Base-by-base conservation (phyloP, 2,113 vertebrate genomes). In the Aspidoscelis tigris region DNA sequence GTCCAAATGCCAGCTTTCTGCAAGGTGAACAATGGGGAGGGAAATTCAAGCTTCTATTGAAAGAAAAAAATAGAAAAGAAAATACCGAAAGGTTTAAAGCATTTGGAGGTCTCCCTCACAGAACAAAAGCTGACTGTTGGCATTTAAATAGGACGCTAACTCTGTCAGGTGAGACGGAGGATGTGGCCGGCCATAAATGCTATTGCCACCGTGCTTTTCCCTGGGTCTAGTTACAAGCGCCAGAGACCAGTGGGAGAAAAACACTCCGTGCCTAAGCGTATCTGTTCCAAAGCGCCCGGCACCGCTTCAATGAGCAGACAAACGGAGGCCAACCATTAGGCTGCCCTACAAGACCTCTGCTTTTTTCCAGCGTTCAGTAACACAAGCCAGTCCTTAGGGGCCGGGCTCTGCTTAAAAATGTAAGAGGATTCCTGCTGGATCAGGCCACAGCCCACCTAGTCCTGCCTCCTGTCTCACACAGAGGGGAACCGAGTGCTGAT, bases 311-410 rank as follows among this genome's bases (percentile, higher is more conserved):
- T 43, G 70, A n/a, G 1, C 0, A 79, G 58, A 1, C 20, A 84
- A 61, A 68, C 33, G 18, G 14, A 2, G 24, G 53, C 70, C 33
- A 1, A 22, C 47, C 20, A 26, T 21, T 41, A 85, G 70, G 16
- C 26, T 73, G 83, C 78, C 83, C 83, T 79, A 73, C 83, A 73
- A 72, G 76, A 73, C 83, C 70, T 73, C 76, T 24, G 20, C 2
- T 16, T n/a, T 64, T 44, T 43, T 26, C 8, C 50, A 10, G 7
- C 21, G 12, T 71, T 1, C 76, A 64, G 58, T 9, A 18, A 44
- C 7, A n/a, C 69, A 73, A 33, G 55, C 55, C 65, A 79, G 69
- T 50, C 43, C 39, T 78, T 24, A 26, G 12, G 16, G 44, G n/a
- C 39, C 61, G 24, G 4, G 41, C 1, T 11, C 22, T 24, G 39